These are phyloP conservation scores for Magallana angulata DNA, from an alignment of 1,140 invertebrate genomes.

Conservation along the genomic window DNA sequence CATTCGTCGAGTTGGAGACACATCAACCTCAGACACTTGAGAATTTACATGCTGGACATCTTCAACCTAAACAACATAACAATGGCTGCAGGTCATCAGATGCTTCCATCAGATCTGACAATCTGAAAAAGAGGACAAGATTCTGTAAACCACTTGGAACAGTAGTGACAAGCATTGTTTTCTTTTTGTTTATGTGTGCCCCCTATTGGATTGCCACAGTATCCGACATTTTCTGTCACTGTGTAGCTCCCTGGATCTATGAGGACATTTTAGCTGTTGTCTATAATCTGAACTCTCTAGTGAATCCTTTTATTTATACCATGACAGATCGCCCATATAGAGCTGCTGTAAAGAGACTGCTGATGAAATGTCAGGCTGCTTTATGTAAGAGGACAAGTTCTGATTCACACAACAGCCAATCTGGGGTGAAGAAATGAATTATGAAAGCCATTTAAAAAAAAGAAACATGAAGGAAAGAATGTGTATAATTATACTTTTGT, in stretches of 20 bases:
- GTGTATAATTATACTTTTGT: not conserved
- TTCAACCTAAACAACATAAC: not conserved
- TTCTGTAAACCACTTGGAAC: slow-evolving; percentile 62
- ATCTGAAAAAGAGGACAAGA: not conserved
- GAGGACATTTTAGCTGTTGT: slow-evolving; percentile 63
- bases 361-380: not conserved
- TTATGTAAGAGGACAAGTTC: not conserved
- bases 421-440: not conserved
- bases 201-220: slow-evolving; percentile 61
- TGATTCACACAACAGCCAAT: not conserved
- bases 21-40: not conserved
- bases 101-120: slow-evolving; percentile 4
- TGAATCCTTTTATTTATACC: slow-evolving; percentile 67
- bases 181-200: slow-evolving; percentile 66
- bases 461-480: not conserved
- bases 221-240: slow-evolving; percentile 59
- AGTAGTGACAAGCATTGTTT: slow-evolving; percentile 59
- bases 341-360: slow-evolving; percentile 50
- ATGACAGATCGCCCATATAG: slow-evolving; percentile 63
- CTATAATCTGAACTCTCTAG: slow-evolving; percentile 64
- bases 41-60: not conserved
- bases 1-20: not conserved
- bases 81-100: not conserved
- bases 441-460: not conserved
- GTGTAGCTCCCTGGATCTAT: slow-evolving; percentile 61